Base-by-base conservation (phyloP, 1,140 invertebrate species). In the Melitaea cinxia region DNA sequence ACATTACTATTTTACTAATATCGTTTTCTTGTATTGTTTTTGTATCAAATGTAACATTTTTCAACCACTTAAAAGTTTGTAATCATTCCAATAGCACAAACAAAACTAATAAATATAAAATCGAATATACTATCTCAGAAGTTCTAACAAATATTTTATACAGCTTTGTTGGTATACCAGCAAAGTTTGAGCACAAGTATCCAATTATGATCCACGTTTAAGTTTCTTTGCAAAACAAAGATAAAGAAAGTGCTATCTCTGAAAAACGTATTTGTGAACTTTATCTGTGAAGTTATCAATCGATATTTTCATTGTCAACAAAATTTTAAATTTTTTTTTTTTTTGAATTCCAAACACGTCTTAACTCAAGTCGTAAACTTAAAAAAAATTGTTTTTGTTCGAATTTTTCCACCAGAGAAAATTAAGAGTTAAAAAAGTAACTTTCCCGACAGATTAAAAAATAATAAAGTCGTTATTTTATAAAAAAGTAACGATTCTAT, bases 171-270 rank as follows among this genome's bases (percentile, higher is more conserved):
- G 19, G 47, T 28, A 26, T 26, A 26, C 15, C 15, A 10, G 5
- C 28, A 21, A 54, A 35, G 26, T 54, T 35, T 14, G 42, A 23
- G 28, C 28, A 58, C 55, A 59, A 58, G 63, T 65, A 65, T 58
- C 63, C 55, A 65, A 59, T 65, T 59, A 65, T 58, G 24, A 42
- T 53, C 24, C 37, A 65, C 58, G 33, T 65, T 65, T 14, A 42
- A 42, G 15, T 17, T 53, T 24, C 26, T 45, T 24, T 23, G 23
- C 42, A 47, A 47, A 47, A 47, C 42, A 47, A 47, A 47, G 42
- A 47, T 47, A 47, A 47, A 21, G 19, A 47, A 47, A 47, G 21
- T 47, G 42, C 19, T 47, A 47, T 24, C 42, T 47, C 42, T 24
- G 42, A 17, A 4, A 47, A 47, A 47, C 21, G 23, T 47, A 47